These are phyloP conservation scores for Oriolus oriolus DNA, from an alignment of 2,113 vertebrate genomes.

Conservation along the genomic window DNA sequence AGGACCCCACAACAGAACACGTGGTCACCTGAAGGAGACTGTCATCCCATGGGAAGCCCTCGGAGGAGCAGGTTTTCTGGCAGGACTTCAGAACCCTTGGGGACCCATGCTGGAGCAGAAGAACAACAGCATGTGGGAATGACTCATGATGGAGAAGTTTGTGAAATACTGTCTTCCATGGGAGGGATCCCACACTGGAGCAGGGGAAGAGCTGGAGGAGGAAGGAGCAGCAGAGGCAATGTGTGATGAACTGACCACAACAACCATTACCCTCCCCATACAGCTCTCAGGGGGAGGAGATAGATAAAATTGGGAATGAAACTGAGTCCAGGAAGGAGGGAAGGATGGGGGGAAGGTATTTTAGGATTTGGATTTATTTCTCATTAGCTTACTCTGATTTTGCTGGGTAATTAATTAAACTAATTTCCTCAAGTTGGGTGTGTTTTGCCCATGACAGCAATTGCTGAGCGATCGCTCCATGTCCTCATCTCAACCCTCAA, in stretches of 20 bases:
- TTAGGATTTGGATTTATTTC: neutral
- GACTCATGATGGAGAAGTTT: neutral
- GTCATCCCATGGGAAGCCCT: neutral
- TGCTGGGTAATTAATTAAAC: neutral
- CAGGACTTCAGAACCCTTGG: neutral
- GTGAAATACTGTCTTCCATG: neutral
- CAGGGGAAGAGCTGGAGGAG: neutral
- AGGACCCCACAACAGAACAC: fast-evolving
- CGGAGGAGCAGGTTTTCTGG: neutral
- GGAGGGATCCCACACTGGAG: neutral
- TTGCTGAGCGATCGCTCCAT: neutral
- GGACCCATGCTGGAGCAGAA: neutral
- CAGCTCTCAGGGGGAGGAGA: neutral
- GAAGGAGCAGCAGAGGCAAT: neutral
- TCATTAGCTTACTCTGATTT: neutral
- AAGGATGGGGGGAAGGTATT: neutral
- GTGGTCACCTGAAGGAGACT: neutral
- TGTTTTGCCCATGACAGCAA: neutral
- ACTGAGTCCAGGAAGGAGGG: neutral
- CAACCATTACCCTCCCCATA: neutral
- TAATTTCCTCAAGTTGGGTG: fast-evolving
- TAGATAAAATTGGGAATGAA: neutral
- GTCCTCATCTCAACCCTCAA: neutral
- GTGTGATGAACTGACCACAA: neutral
- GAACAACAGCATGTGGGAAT: neutral